phyloP scores from a whole-genome alignment of 2,113 vertebrate species.

The Gnathonemus echidnorhynchus region DNA sequence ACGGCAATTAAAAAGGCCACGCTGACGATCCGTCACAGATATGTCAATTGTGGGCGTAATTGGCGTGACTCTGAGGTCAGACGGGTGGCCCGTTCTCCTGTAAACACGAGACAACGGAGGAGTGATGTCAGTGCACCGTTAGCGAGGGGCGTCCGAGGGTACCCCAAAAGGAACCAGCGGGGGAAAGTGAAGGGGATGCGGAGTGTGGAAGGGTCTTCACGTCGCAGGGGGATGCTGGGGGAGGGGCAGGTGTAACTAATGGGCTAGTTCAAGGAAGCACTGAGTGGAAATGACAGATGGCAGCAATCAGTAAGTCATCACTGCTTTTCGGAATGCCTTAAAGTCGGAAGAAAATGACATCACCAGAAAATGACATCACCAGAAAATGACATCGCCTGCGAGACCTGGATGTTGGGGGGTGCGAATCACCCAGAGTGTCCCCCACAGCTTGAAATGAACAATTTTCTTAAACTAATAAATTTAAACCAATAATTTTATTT shows the following conservation, averaged over 20 bases:
- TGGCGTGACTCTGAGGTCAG: constrained; percentile 56
- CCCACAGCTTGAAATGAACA: neutral
- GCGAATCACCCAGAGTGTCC: neutral
- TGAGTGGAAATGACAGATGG: neutral
- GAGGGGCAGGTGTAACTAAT: neutral
- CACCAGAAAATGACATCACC: neutral
- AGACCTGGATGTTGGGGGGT: neutral
- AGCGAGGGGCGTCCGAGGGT: neutral
- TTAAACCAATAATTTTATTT: neutral
- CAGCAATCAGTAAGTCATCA: neutral
- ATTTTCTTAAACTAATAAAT: neutral
- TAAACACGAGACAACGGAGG: neutral
- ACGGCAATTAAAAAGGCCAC: constrained; percentile 54
- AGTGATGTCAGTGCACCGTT: neutral
- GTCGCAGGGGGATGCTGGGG: neutral
- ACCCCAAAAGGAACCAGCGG: neutral
- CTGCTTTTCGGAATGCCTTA: neutral
- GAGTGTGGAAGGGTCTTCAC: neutral
- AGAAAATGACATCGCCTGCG: neutral
- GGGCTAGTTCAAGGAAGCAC: neutral
- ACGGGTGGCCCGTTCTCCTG: constrained; percentile 32
- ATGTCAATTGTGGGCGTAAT: constrained; percentile 50
- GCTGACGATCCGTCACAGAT: constrained; percentile 41
- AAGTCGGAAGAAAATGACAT: neutral
- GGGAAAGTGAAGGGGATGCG: neutral